Evolutionary conservation across 2,797 vertebrate genomes (phyloP).

Genomic region (Diceros bicornis): DNA sequence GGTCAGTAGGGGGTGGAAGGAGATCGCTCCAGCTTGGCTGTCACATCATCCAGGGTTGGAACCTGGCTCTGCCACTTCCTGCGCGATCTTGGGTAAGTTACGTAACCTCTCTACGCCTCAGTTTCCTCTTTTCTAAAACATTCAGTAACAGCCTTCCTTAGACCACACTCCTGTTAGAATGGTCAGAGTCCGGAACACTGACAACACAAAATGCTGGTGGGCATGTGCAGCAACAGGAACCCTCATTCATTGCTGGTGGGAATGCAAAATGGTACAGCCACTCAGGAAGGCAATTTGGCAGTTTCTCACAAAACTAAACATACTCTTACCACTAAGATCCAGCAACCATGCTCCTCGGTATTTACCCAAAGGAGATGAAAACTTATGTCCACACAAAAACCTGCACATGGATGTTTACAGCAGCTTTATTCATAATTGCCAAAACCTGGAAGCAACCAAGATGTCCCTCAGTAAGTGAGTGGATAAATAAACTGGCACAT

Average conservation of each 20-base stretch:
- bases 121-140: background rate
- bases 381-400: background rate
- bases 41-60: background rate
- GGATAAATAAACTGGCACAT: background rate
- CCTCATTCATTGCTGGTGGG: rapidly evolving
- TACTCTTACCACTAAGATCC: background rate
- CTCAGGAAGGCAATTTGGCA: background rate
- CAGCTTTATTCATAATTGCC: background rate
- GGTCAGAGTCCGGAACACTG: background rate
- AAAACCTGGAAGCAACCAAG: background rate
- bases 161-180: rapidly evolving
- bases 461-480: background rate
- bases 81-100: background rate
- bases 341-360: too few relatives aligned
- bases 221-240: rapidly evolving
- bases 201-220: background rate
- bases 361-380: background rate
- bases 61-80: background rate
- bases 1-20: background rate
- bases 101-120: background rate
- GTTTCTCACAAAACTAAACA: background rate
- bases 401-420: rapidly evolving
- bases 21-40: rapidly evolving
- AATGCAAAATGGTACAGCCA: rapidly evolving
- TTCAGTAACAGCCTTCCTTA: background rate